A percentile compares a stretch with the other conserved stretches of the same genome.
These are phyloP conservation scores for Drosophila auraria DNA, from an alignment of 1,140 invertebrate species.

Conservation along the genomic window DNA sequence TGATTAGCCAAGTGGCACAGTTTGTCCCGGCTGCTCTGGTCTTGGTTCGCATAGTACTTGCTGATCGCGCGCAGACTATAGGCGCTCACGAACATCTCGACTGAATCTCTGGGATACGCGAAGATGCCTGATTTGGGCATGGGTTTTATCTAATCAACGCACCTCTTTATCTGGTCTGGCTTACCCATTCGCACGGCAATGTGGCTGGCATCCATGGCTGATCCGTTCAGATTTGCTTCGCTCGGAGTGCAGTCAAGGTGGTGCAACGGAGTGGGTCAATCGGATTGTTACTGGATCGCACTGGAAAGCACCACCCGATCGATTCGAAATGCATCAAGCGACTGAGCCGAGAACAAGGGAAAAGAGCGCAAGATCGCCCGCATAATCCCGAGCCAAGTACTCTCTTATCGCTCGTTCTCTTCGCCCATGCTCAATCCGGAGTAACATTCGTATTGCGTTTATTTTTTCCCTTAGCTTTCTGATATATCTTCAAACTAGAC, in stretches of 20 bases:
- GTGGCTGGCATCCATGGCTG: constrained; percentile 39
- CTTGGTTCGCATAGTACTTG: constrained; percentile 36
- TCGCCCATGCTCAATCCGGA: neutral
- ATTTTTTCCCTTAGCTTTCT: constrained; percentile 28
- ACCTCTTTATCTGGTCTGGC: constrained; percentile 17
- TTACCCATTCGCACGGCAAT: constrained; percentile 44
- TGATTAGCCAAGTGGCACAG: constrained; percentile 54
- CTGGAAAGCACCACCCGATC: constrained; percentile 57
- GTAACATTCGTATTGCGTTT: constrained; percentile 51
- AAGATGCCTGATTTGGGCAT: neutral
- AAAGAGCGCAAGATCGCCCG: constrained; percentile 25
- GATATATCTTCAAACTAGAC: constrained; percentile 42
- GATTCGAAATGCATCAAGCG: constrained; percentile 33
- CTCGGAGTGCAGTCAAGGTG: constrained; percentile 9
- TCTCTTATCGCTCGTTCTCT: constrained; percentile 31
- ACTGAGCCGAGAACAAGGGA: constrained; percentile 38
- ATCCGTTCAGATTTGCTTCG: neutral
- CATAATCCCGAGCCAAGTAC: constrained; percentile 24
- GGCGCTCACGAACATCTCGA: constrained; percentile 29
- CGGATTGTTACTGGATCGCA: constrained; percentile 53
- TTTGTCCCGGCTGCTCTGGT: constrained; percentile 32
- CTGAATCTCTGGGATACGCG: neutral
- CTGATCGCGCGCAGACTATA: constrained; percentile 31
- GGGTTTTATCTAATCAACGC: constrained; percentile 35
- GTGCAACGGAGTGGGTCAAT: constrained; percentile 19